Evolutionary conservation across 2,888 invertebrate species (phyloP).

Genomic region (Amblyjoppa proteus): DNA sequence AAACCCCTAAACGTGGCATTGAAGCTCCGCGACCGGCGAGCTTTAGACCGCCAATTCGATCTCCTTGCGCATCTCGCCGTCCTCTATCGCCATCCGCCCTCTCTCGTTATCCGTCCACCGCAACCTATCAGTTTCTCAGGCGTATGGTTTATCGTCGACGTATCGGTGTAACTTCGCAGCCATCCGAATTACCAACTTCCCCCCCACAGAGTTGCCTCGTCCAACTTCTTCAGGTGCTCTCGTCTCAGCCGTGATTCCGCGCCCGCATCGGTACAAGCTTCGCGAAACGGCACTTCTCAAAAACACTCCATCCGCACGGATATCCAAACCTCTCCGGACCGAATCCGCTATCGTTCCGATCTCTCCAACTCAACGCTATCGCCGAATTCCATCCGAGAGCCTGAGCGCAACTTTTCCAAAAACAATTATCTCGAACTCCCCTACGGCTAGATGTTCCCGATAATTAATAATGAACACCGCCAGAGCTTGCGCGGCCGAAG

Average conservation of each 20-base stretch:
- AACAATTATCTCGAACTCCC: slow-evolving; percentile 32
- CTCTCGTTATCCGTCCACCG: neutral
- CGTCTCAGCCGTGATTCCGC: slow-evolving; percentile 3
- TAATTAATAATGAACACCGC: slow-evolving; percentile 58
- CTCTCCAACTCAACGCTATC: slow-evolving; percentile 48
- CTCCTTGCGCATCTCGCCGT: neutral
- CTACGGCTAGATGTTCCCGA: slow-evolving; percentile 39
- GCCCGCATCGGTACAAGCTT: slow-evolving; percentile 42
- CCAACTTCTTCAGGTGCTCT: slow-evolving; percentile 20
- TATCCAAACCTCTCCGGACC: slow-evolving; percentile 7
- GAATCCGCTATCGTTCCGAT: slow-evolving; percentile 43
- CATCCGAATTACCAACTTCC: slow-evolving; percentile 57
- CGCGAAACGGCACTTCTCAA: slow-evolving; percentile 58
- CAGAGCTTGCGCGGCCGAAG: slow-evolving; percentile 45
- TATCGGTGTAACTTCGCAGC: slow-evolving; percentile 49
- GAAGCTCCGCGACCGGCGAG: no score
- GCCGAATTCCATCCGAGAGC: slow-evolving; percentile 13
- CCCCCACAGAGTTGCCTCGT: slow-evolving; percentile 24
- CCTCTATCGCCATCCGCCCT: neutral
- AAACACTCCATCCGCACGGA: slow-evolving; percentile 10
- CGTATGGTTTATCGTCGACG: slow-evolving; percentile 21
- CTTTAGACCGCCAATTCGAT: neutral
- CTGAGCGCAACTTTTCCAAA: slow-evolving; percentile 4
- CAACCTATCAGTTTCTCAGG: neutral
- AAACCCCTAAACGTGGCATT: no score